Base-by-base conservation (phyloP, 1,140 invertebrate genomes). In the Nasonia longicornis region DNA sequence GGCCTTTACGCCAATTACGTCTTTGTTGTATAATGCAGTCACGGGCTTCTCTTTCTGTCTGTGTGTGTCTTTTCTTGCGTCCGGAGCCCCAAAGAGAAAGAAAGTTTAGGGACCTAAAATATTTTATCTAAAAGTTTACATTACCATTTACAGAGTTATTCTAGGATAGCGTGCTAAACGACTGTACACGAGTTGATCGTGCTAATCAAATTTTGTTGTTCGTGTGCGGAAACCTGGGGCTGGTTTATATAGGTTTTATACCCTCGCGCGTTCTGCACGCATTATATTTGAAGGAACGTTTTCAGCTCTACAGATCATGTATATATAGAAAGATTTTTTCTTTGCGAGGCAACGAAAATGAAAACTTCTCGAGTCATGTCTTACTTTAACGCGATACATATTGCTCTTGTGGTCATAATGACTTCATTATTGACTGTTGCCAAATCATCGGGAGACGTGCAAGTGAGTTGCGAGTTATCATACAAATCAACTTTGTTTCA, bases 61-160 rank as follows among this genome's bases (percentile, higher is more conserved):
- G 10, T 66, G 20, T 58, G 38, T 63, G 69, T 72, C 20, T 52
- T 58, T 79, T n/a, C 38, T 58, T n/a, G 52, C 52, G 52, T 58
- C 52, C 42, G 26, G 70, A 81, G 31, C 45, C 67, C 66, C 48
- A 58, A 42, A 72, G 66, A 76, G 35, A 67, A 52, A 80, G 31
- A 10, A 80, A 67, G 66, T 67, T 63, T 75, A 81, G 73, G 79
- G 79, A 80, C 71, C 72, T 74, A 81, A 76, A 75, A 81, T 75
- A 81, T 76, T 80, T 76, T 81, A 81, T 81, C 79, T 69, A 81
- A 81, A 81, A 81, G 45, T 81, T 76, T 81, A 81, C 79, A 76
- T 81, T 80, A 80, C 71, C 79, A 74, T 74, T 70, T 66, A 69
- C 58, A 69, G 42, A 67, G 42, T 75, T 75, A 69, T 80, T 35